Conservation (phyloP, 2,888 invertebrate species). For the Nephrotoma guestfalica region DNA sequence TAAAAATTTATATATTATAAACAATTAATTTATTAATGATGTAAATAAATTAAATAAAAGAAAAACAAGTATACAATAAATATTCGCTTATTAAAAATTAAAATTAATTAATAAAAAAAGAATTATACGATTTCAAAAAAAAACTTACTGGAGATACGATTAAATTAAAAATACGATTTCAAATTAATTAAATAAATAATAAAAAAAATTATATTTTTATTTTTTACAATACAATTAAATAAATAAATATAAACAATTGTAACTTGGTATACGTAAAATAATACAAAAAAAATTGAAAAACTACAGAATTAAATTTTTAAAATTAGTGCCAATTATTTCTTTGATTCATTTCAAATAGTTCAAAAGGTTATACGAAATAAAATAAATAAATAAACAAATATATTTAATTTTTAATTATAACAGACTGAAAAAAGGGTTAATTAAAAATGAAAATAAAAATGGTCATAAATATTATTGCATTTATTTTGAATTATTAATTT, state of each 20-base stretch:
- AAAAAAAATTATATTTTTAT: conserved; percentile 2
- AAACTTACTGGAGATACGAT: conserved; percentile 1
- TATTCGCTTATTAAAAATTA: background rate
- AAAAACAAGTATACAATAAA: background rate
- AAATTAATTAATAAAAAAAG: background rate
- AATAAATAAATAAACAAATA: background rate
- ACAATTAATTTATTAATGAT: background rate
- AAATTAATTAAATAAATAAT: conserved; percentile 2
- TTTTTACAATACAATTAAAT: background rate
- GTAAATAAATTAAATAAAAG: background rate
- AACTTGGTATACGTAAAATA: conserved; percentile 3
- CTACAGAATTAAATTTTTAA: background rate
- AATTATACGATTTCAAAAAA: conserved; percentile 1
- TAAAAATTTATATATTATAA: background rate
- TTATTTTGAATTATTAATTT: background rate
- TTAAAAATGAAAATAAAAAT: background rate
- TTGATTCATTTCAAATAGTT: background rate
- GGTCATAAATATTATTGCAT: background rate
- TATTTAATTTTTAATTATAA: background rate
- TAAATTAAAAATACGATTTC: conserved; percentile 2
- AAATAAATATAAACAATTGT: background rate
- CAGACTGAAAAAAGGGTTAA: background rate
- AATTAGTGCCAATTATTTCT: conserved; percentile 4
- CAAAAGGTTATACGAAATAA: background rate
- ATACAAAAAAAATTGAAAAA: background rate